Base-by-base conservation (phyloP, 2,888 invertebrate genomes). In the Deilephila elpenor region DNA sequence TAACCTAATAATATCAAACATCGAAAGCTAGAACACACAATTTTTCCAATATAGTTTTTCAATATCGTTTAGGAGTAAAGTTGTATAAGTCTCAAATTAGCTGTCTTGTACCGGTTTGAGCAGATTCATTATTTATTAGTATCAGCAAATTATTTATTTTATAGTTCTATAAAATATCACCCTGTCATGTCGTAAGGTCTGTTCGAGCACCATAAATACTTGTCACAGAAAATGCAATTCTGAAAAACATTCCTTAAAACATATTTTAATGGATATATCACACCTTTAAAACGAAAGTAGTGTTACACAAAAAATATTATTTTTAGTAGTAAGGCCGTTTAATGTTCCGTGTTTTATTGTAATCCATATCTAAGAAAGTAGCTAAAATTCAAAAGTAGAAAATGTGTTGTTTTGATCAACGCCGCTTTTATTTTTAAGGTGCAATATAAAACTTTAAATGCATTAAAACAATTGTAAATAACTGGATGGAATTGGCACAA, bases 141-240 rank as follows among this genome's bases (percentile, higher is more conserved):
- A 20, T 44, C 25, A 17, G 67, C 1, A 51, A 20, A 8, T 25
- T 1, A 67, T 14, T 8, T n/a, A 32, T 67, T 5, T 3, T 25
- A 51, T 67, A 67, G 14, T 51, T 67, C 5, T 67, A 51, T 32
- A 61, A 25, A 25, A 67, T 25, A 25, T 64, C 14, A 67, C 67
- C 67, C 67, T 67, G 64, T 51, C 20, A 44, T 17, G 25, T 67
- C 25, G 8, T 44, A 37, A 56, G n/a, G 56, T 56, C n/a, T n/a
- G 56, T 67, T 25, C 25, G 17, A 67, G 67, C 67, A 67, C 51
- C 51, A 67, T 44, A 44, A 44, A 25, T 44, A 67, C 67, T 51
- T 20, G 17, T 32, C 59, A 25, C 20, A 59, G 32, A 29, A 60
- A 29, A 60, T 14, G 29, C 25, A 60, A 60, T 29, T n/a, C 17